Percentiles rank a stretch among this genome's conserved stretches.
Conservation (phyloP, 64 coral and sea anemone species). For the Dendronephthya gigantea region DNA sequence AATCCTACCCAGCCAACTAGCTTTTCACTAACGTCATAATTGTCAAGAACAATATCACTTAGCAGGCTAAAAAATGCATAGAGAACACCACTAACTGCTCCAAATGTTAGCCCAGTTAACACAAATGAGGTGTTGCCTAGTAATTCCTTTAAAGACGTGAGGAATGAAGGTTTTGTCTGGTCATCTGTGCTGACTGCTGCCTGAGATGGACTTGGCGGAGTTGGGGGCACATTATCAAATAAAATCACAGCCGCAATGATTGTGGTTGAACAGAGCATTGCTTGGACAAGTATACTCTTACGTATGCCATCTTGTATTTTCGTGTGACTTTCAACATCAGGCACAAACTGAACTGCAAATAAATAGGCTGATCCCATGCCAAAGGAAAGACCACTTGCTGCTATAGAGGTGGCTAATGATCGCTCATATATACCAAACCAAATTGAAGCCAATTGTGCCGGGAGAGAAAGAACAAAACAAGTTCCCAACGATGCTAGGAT, state of each 20-base stretch:
- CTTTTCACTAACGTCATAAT: background rate
- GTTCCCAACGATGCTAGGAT: background rate
- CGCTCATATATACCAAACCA: conserved; percentile 1
- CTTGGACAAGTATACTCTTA: background rate
- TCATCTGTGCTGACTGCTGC: background rate
- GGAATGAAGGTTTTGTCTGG: background rate
- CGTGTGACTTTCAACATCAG: background rate
- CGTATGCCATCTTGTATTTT: conserved; percentile 10
- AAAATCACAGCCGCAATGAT: background rate
- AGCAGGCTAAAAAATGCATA: conserved; percentile 3
- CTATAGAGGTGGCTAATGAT: background rate
- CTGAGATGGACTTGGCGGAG: background rate
- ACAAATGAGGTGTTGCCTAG: background rate
- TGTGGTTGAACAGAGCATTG: background rate
- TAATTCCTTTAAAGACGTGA: background rate
- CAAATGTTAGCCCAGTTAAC: background rate
- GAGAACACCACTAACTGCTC: background rate
- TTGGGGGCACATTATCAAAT: background rate
- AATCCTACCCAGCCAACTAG: background rate
- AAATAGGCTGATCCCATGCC: conserved; percentile 1
- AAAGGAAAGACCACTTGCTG: background rate
- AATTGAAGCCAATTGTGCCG: conserved; percentile 3
- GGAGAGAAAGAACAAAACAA: background rate
- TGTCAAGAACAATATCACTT: background rate
- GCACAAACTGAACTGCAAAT: conserved; percentile 4